Conservation (phyloP, 2,797 vertebrate genomes). For the Poeciliopsis presidionis region DNA sequence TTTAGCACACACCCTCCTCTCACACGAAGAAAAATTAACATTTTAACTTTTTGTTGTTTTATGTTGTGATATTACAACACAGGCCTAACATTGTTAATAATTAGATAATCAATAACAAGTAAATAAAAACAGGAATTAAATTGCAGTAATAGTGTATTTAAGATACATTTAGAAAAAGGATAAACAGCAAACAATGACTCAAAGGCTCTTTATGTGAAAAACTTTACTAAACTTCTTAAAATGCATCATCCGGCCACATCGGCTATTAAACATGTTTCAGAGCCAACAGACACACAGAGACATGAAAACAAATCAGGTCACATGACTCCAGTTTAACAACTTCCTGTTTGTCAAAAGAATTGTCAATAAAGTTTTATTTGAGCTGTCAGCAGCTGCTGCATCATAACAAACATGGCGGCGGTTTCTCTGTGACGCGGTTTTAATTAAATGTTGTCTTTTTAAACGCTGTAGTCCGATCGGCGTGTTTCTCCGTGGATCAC, state of each 20-base stretch:
- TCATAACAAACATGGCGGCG: slow-evolving; percentile 81
- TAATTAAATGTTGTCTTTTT: neutral
- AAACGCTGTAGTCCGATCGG: neutral
- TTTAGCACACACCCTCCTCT: too few species aligned
- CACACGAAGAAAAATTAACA: too few species aligned
- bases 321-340: neutral
- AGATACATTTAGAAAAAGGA: neutral
- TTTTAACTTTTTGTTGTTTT: too few species aligned
- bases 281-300: neutral
- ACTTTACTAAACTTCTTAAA: neutral
- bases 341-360: neutral
- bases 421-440: neutral
- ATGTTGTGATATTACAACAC: too few species aligned
- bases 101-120: neutral
- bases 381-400: slow-evolving; percentile 58
- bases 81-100: neutral
- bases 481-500: neutral
- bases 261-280: neutral
- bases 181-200: neutral
- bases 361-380: slow-evolving; percentile 72
- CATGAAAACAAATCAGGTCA: neutral
- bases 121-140: neutral
- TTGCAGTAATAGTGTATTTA: neutral
- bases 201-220: neutral
- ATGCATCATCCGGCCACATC: neutral